Conservation (phyloP, 2,113 vertebrate genomes). For the Ia io region DNA sequence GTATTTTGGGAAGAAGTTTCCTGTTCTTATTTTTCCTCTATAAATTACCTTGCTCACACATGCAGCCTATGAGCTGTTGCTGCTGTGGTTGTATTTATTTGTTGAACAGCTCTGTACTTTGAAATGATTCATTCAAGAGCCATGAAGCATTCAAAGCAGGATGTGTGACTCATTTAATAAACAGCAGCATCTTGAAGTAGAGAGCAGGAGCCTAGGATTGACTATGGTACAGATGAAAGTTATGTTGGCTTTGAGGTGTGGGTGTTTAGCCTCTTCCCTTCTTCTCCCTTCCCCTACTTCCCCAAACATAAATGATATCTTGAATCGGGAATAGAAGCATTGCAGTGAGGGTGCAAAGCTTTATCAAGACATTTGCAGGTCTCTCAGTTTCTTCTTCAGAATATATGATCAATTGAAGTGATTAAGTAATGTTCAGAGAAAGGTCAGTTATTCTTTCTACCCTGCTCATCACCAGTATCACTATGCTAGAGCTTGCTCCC, state of each 20-base stretch:
- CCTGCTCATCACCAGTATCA: neutral
- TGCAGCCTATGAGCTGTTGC: constrained; percentile 7
- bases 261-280: constrained; percentile 15
- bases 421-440: neutral
- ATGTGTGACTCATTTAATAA: constrained; percentile 78
- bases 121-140: constrained; percentile 70
- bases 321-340: neutral
- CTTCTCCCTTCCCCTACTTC: neutral
- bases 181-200: constrained; percentile 64
- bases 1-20: constrained; percentile 61
- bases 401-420: neutral
- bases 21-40: constrained; percentile 59
- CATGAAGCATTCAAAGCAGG: constrained; percentile 66
- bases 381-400: constrained; percentile 21
- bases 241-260: constrained; percentile 6
- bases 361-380: neutral
- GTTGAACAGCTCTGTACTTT: constrained; percentile 59
- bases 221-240: constrained; percentile 44
- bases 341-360: neutral
- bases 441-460: neutral
- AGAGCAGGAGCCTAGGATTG: constrained; percentile 36
- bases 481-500: neutral
- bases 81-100: constrained; percentile 66
- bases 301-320: neutral
- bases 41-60: constrained; percentile 54